Evolutionary conservation across 30 jellyfish, hydroid and myxozoan species (phyloP).

Genomic region (Rhopilema esculentum): DNA sequence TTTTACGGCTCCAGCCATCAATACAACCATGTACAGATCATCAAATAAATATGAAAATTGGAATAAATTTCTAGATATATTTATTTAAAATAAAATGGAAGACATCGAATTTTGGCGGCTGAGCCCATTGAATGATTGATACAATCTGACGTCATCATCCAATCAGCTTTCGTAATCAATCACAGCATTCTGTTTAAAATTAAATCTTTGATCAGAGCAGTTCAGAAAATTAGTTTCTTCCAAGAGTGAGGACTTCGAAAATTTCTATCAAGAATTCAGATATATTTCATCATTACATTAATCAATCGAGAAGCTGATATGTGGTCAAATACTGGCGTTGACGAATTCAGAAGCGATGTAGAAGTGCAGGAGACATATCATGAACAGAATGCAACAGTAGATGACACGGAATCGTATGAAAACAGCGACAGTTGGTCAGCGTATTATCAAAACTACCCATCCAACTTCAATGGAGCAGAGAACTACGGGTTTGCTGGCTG

Average conservation of each 20-base stretch:
- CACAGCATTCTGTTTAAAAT: background rate
- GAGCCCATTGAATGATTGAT: too few relatives aligned
- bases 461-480: too few relatives aligned
- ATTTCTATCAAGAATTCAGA: too few relatives aligned
- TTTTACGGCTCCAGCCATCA: conserved; percentile 11
- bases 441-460: background rate
- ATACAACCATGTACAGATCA: conserved; percentile 38
- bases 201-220: background rate
- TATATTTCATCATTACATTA: background rate
- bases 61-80: too few relatives aligned
- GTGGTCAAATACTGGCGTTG: background rate
- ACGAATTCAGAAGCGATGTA: background rate
- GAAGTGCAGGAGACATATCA: background rate
- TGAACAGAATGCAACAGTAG: background rate
- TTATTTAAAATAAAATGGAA: too few relatives aligned
- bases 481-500: background rate
- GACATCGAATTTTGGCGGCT: too few relatives aligned
- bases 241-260: too few relatives aligned
- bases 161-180: background rate
- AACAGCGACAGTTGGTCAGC: background rate
- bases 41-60: too few relatives aligned
- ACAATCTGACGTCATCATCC: background rate
- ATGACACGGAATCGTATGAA: background rate
- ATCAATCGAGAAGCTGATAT: background rate
- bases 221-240: too few relatives aligned